These are phyloP conservation scores for Tribolium castaneum DNA, from an alignment of 1,140 invertebrate genomes.

Conservation along the genomic window DNA sequence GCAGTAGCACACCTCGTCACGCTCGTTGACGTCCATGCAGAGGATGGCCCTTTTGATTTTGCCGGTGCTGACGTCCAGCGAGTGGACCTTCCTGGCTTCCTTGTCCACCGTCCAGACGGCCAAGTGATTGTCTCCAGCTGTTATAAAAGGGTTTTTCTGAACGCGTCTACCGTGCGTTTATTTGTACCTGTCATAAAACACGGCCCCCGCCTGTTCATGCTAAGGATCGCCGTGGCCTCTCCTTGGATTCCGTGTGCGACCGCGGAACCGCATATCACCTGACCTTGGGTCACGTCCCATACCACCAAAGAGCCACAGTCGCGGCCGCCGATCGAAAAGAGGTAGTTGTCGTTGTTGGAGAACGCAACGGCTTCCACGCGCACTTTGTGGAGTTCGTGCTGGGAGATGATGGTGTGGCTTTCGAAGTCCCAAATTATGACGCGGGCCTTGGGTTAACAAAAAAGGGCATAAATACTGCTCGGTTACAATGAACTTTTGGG, in stretches of 20 bases:
- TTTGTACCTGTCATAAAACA: conserved; percentile 70
- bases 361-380: conserved; percentile 86
- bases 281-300: conserved; percentile 74
- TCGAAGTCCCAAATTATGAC: conserved; percentile 91
- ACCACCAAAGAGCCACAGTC: conserved; percentile 88
- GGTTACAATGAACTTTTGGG: no score
- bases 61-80: conserved; percentile 77
- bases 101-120: conserved; percentile 81
- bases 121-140: conserved; percentile 77
- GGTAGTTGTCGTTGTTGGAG: conserved; percentile 81
- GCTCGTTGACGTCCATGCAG: conserved; percentile 71
- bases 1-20: conserved; percentile 80
- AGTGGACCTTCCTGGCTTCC: conserved; percentile 74
- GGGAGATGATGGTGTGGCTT: conserved; percentile 69
- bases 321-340: conserved; percentile 87
- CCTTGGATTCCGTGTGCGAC: conserved; percentile 76
- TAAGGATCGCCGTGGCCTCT: conserved; percentile 70
- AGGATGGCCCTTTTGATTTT: conserved; percentile 76
- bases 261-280: conserved; percentile 74
- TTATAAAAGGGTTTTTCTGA: conserved; percentile 67
- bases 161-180: no score
- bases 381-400: conserved; percentile 86
- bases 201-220: conserved; percentile 68
- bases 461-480: no score
- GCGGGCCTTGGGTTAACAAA: no score